Base-by-base conservation (phyloP, 2,888 invertebrate genomes). In the Pseudeuparius sepicola region DNA sequence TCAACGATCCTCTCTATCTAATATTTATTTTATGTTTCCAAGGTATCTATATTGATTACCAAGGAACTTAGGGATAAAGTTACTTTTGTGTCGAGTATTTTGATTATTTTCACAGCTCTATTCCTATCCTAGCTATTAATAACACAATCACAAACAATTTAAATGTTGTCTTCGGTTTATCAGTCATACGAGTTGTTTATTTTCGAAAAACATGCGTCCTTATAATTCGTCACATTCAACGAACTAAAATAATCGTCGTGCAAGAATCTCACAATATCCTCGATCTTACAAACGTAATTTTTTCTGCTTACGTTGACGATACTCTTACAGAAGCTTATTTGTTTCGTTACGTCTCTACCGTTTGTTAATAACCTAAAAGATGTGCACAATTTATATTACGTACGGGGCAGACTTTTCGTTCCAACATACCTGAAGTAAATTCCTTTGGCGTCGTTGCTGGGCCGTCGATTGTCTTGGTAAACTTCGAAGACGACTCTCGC, bases 401-500 rank as follows among this genome's bases (percentile, higher is more conserved):
- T n/a, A n/a, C n/a, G n/a, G n/a, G n/a, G n/a, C n/a, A n/a, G n/a
- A n/a, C n/a, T n/a, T n/a, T n/a, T n/a, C n/a, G n/a, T n/a, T n/a
- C n/a, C n/a, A n/a, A n/a, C n/a, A n/a, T n/a, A n/a, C n/a, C n/a
- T n/a, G n/a, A 93, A 83, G 54, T 82, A 88, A 55, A 81, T 84
- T 50, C 80, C 77, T 49, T 74, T 73, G 0, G 78, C 49, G 25
- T 53, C 53, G 33, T 44, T 52, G 45, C 10, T 39, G 13, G 37
- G 45, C 18, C 48, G 44, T 31, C 31, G 31, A 28, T 79, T 66
- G 44, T 78, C 78, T 46, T 78, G 76, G 52, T 89, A 90, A 1
- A 93, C 77, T 61, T 96, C 94, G 46, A 94, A 79, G 2, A 88
- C 74, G 48, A 94, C 68, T 34, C 94, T 67, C 0, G 92, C 79